Base-by-base conservation (phyloP, 2,888 invertebrate species). In the Mythimna loreyi region DNA sequence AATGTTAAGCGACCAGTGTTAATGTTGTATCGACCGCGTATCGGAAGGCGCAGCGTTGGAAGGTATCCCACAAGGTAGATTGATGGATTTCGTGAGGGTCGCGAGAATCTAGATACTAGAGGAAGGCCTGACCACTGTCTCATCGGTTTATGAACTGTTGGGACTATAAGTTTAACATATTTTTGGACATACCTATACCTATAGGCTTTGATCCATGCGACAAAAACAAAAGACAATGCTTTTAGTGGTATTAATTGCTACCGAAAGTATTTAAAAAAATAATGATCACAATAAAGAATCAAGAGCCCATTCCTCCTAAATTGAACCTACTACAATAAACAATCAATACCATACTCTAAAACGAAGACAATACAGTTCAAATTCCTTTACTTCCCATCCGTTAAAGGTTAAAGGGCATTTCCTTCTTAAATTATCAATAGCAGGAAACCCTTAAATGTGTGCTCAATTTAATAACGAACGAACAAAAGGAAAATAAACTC, bases 391-490 rank as follows among this genome's bases (percentile, higher is more conserved):
- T 23, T 49, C 23, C 36, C 33, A 23, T 50, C 11, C 19, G 47
- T 43, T 57, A 52, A 64, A 66, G 67, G 66, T 61, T 66, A 75
- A 53, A 80, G 60, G 72, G 56, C 63, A 80, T 67, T 89, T 87
- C 90, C 89, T 86, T 74, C 84, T 87, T 86, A 75, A 84, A 85
- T 84, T 81, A 86, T 85, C 84, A 85, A 87, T 85, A 86, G 82
- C 85, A 86, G 89, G 88, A 90, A 87, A 82, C 83, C 76, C 75
- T 78, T 74, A 74, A 80, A 79, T 75, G 80, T 65, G 78, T 81
- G 72, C 81, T 81, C 75, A 83, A 85, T 82, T 85, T 81, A 40
- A 73, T 53, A 40, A 59, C 19, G 21, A n/a, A 33, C 19, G 1
- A 2, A 0, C 8, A 11, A 43, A n/a, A 40, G 23, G 40, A 56